Base-by-base conservation (phyloP, 2,113 vertebrate genomes). In the Saimiri boliviensis region DNA sequence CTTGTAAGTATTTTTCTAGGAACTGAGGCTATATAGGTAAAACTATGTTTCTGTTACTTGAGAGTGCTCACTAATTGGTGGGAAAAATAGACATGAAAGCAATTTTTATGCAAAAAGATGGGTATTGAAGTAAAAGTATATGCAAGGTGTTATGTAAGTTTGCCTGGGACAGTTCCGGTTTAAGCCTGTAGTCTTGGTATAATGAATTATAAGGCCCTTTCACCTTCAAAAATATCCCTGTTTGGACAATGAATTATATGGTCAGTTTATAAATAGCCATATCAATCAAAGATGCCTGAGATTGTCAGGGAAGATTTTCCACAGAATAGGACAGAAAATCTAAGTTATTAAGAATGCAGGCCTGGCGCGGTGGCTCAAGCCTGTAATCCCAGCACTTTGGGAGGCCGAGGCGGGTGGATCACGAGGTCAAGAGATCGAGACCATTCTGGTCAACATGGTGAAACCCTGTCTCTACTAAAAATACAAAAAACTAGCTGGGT, bases 321-420 rank as follows among this genome's bases (percentile, higher is more conserved):
- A 73, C 35, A 95, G 73, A 88, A 54, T 49, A 83, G 91, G 63
- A 93, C 76, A 95, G 56, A 95, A 87, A 91, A 95, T 71, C 32
- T 80, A 95, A 81, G 85, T 86, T 16, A 89, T 70, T 97, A 96
- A 79, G 32, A 82, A 89, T 88, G 73, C 40, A n/a, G n/a, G n/a
- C n/a, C n/a, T n/a, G n/a, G n/a, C n/a, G n/a, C n/a, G n/a, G n/a
- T n/a, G n/a, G n/a, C n/a, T n/a, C n/a, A n/a, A n/a, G n/a, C n/a
- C n/a, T n/a, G n/a, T n/a, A n/a, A n/a, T n/a, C n/a, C n/a, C n/a
- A n/a, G n/a, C n/a, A n/a, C n/a, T n/a, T n/a, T n/a, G n/a, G n/a
- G n/a, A n/a, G n/a, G n/a, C n/a, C n/a, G n/a, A n/a, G n/a, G n/a
- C n/a, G n/a, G n/a, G n/a, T n/a, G n/a, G n/a, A n/a, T n/a, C n/a